Evolutionary conservation across 37 sponge, comb jelly and placozoan genomes (phyloP), one percentile per base, ranked within the genome.

Genomic region (Aphrocallistes beatrix): DNA sequence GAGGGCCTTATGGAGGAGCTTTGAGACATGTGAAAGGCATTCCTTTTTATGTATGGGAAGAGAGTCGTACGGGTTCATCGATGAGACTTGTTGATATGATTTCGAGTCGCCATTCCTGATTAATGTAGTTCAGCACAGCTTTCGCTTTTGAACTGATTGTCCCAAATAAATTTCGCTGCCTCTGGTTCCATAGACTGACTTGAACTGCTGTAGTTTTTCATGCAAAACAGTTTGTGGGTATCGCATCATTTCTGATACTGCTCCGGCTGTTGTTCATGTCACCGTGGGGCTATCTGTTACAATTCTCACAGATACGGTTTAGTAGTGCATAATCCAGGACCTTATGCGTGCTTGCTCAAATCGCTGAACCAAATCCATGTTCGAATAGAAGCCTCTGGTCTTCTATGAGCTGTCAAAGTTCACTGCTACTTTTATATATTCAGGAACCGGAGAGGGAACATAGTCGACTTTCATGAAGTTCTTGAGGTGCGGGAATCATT

Each of bases 321-420:
- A 60, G 75, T 60, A 60, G 21, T 19, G n/a, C 75, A 13, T 60
- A 60, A 13, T 21, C 21, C 34, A 60, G 34, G n/a, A 60, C 75
- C 34, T 60, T 60, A 8, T 60, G 10, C 6, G 75, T 60, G 8
- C 17, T 19, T 19, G 75, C 75, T 32, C 28, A 60, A 32, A 60
- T 60, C 6, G 75, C 75, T 19, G 49, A 13, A 32, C 75, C 8
- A 60, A 60, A 60, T 28, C 75, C 75, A 19, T 30, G 34, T 60
- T 60, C n/a, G 75, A 60, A 60, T 60, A 60, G 21, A 32, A 60
- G 8, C 75, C 75, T 60, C 75, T 60, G 6, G 75, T 60, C 21
- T 60, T 60, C 75, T 6, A 60, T 60, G 75, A 60, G 21, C 75
- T 60, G 75, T 60, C 75, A 60, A 60, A 60, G n/a, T 30, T 60